A percentile compares a stretch with the other conserved stretches of the same genome.
Conservation (phyloP, 2,797 vertebrate genomes). For the Alfaro cultratus region DNA sequence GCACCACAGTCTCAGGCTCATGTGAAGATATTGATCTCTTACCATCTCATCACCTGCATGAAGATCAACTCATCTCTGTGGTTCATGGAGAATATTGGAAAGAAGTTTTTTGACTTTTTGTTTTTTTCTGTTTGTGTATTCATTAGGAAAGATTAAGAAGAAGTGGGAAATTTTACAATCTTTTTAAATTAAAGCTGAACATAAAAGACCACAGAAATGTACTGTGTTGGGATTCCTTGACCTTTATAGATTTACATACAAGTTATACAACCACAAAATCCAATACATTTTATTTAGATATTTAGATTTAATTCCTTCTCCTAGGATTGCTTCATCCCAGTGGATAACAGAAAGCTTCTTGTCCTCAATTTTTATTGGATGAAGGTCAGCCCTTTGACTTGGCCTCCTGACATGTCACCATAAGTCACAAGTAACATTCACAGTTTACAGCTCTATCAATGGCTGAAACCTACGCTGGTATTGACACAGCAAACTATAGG, state of each 20-base stretch:
- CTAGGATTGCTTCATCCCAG: background rate
- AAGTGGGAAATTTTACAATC: background rate
- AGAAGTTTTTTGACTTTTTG: slow-evolving; percentile 2
- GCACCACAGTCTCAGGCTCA: slow-evolving; percentile 55
- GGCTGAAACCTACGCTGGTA: background rate
- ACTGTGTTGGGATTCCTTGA: background rate
- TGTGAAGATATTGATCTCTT: slow-evolving; percentile 73
- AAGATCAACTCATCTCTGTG: slow-evolving; percentile 29
- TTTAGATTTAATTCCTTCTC: background rate
- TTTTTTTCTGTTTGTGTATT: background rate
- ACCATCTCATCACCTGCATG: slow-evolving; percentile 39
- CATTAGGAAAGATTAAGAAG: background rate
- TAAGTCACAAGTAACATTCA: background rate
- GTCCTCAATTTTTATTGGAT: background rate
- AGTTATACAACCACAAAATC: background rate
- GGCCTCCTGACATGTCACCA: background rate
- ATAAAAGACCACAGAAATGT: background rate
- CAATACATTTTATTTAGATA: background rate
- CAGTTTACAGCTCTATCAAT: background rate
- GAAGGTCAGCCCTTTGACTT: background rate
- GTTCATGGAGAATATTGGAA: slow-evolving; percentile 30
- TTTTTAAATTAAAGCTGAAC: background rate
- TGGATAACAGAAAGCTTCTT: background rate
- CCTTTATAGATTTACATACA: background rate
- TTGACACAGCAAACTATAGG: background rate